phyloP scores from a whole-genome alignment of 2,113 vertebrate species.

The Percopsis transmontana region DNA sequence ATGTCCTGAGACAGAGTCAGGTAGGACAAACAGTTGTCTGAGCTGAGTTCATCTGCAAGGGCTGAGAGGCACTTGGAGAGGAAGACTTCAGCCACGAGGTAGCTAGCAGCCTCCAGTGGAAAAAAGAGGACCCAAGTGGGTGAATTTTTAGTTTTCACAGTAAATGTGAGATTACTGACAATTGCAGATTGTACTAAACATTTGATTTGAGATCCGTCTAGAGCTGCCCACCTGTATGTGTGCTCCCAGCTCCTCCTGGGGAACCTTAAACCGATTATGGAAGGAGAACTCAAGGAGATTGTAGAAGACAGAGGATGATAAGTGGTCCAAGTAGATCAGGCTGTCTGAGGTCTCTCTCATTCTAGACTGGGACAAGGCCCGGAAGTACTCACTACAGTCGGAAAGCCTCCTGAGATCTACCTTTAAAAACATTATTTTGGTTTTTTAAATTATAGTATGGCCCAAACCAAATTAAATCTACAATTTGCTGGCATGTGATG shows the following conservation, averaged over 20 bases:
- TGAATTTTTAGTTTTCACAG: neutral
- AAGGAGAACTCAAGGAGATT: conserved; percentile 77
- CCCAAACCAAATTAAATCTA: neutral
- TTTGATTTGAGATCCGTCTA: too few species aligned
- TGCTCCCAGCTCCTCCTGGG: conserved; percentile 54
- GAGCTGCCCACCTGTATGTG: conserved; percentile 65
- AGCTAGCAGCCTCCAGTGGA: conserved; percentile 64
- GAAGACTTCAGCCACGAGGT: conserved; percentile 74
- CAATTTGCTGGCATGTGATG: neutral
- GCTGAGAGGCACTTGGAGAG: conserved; percentile 65
- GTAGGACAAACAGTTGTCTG: conserved; percentile 68
- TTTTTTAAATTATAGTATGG: neutral
- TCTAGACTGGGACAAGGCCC: conserved; percentile 73
- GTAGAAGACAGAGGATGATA: conserved; percentile 70
- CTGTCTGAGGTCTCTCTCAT: conserved; percentile 76
- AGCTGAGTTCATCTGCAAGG: conserved; percentile 58
- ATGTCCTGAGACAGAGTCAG: conserved; percentile 72
- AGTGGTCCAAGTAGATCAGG: conserved; percentile 67
- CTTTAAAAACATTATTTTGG: conserved; percentile 42
- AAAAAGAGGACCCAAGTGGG: neutral
- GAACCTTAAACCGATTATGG: conserved; percentile 51
- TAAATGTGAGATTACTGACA: neutral
- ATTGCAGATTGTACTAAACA: too few species aligned
- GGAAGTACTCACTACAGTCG: conserved; percentile 75
- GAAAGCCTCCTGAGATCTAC: conserved; percentile 72